Conservation (phyloP, 2,888 invertebrate species). For the Agonopterix alstromeriana region DNA sequence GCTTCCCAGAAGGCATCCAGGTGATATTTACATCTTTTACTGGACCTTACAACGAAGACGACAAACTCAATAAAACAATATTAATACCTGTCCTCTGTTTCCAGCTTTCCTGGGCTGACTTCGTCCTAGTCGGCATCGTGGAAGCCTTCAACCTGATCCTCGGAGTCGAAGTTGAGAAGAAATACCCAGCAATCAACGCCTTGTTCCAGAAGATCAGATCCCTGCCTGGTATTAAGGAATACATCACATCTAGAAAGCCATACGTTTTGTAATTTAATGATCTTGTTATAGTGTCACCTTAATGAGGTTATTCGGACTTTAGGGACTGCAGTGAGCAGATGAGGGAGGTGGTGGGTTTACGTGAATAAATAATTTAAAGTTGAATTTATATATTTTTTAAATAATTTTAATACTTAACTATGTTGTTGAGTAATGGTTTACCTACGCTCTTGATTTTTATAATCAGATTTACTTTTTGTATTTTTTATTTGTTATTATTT, state of each 20-base stretch:
- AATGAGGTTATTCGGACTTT: no score
- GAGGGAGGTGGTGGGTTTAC: no score
- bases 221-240: slow-evolving; percentile 17
- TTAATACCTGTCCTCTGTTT: not conserved
- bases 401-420: not conserved
- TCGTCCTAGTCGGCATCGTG: slow-evolving; percentile 21
- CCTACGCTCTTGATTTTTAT: no score
- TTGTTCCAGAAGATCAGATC: slow-evolving; percentile 12
- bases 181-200: slow-evolving; percentile 12
- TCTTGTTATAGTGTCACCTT: not conserved
- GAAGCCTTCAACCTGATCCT: slow-evolving; percentile 17
- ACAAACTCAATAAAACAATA: no score
- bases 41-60: no score
- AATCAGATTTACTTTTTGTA: no score
- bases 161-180: slow-evolving; percentile 13
- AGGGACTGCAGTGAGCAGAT: no score
- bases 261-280: slow-evolving; percentile 13
- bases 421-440: not conserved
- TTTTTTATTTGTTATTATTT: no score
- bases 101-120: slow-evolving; percentile 26
- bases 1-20: no score
- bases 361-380: no score
- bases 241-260: slow-evolving; percentile 18
- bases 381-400: no score
- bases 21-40: no score